These are phyloP conservation scores for Dryobota labecula DNA, from an alignment of 2,888 invertebrate species.

Conservation along the genomic window DNA sequence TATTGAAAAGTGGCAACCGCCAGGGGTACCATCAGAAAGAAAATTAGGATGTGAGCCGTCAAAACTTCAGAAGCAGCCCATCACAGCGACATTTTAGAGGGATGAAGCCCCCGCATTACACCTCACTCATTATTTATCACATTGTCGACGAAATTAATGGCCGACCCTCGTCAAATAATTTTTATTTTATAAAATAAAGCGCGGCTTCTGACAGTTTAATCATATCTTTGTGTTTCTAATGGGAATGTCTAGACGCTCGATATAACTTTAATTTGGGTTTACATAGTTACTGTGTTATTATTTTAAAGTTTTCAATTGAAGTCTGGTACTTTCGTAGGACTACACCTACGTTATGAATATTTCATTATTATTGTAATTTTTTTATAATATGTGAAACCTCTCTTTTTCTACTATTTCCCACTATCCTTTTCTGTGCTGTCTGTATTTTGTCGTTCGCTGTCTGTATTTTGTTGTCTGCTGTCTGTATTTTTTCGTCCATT, in stretches of 20 bases:
- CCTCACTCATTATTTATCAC: slow-evolving; percentile 90
- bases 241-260: slow-evolving; percentile 61
- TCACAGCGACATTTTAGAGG: slow-evolving; percentile 81
- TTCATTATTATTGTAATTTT: background rate
- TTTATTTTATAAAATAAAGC: slow-evolving; percentile 88
- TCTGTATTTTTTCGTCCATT: background rate
- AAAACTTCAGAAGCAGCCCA: slow-evolving; percentile 89
- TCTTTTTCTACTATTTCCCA: too few species aligned
- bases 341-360: background rate
- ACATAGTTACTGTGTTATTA: slow-evolving; percentile 12
- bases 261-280: slow-evolving; percentile 28
- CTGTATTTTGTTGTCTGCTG: background rate
- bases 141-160: slow-evolving; percentile 90
- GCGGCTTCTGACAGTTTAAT: slow-evolving; percentile 88
- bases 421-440: too few species aligned
- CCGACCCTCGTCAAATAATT: slow-evolving; percentile 89
- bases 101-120: slow-evolving; percentile 87
- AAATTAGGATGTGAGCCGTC: slow-evolving; percentile 89
- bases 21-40: slow-evolving; percentile 81
- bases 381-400: too few species aligned
- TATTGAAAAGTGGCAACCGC: slow-evolving; percentile 85
- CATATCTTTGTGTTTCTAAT: slow-evolving; percentile 83
- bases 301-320: slow-evolving; percentile 20
- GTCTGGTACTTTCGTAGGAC: background rate
- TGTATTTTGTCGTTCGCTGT: background rate